Percentiles rank a stretch among this genome's conserved stretches.
Evolutionary conservation across 2,113 vertebrate genomes (phyloP).

Genomic region (Fulica atra): DNA sequence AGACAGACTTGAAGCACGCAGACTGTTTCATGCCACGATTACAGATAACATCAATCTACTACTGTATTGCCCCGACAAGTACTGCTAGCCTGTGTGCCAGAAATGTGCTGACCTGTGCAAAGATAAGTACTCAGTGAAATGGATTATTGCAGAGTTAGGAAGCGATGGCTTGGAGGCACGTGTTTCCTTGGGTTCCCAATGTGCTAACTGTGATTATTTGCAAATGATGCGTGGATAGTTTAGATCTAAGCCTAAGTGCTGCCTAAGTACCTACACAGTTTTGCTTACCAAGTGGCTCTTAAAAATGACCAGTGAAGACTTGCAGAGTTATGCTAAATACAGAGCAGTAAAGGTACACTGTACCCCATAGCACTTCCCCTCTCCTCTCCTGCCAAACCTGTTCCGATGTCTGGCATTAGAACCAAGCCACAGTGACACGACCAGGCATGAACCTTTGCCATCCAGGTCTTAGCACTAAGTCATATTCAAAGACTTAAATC

Average conservation of each 20-base stretch:
- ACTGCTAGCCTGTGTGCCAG: not conserved
- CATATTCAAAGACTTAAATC: not conserved
- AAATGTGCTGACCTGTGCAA: not conserved
- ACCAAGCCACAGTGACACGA: not conserved
- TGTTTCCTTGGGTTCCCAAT: slow-evolving; percentile 13
- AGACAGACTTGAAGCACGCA: not conserved
- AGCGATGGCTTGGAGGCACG: not conserved
- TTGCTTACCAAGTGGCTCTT: slow-evolving; percentile 22
- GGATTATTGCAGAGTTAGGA: not conserved
- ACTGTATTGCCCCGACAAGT: not conserved
- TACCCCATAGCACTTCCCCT: not conserved
- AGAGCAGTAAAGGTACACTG: not conserved
- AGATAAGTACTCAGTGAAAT: slow-evolving; percentile 43
- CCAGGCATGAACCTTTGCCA: not conserved
- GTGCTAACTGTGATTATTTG: slow-evolving; percentile 23
- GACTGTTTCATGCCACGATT: not conserved
- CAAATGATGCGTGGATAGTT: slow-evolving; percentile 27
- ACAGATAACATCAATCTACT: not conserved
- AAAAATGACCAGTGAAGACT: not conserved
- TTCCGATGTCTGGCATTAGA: not conserved
- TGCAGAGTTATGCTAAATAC: not conserved
- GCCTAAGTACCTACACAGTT: slow-evolving; percentile 19
- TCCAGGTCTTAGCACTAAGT: not conserved
- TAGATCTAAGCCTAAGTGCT: slow-evolving; percentile 18
- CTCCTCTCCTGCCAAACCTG: not conserved